phyloP scores from a whole-genome alignment of 2,113 vertebrate genomes.

The Gasterosteus nipponicus region DNA sequence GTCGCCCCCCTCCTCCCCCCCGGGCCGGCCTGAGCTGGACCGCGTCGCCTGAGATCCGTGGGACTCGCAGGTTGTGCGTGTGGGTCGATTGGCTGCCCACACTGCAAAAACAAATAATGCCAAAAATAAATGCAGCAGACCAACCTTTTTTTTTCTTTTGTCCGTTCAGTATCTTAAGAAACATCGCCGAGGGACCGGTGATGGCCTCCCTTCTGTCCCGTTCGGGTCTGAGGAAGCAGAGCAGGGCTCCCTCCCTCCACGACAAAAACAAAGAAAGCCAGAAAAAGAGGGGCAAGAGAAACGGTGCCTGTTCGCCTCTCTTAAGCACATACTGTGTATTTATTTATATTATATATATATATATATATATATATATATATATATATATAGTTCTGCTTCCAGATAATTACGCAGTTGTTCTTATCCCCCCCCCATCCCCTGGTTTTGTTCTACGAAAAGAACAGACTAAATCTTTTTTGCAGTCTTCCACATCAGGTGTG shows the following conservation, averaged over 20 bases:
- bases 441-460: constrained; percentile 82
- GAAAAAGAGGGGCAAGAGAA: constrained; percentile 54
- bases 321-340: constrained; percentile 1
- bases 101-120: constrained; percentile 77
- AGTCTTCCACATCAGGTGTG: constrained; percentile 75
- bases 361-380: not conserved
- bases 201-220: constrained; percentile 45
- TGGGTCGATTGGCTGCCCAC: constrained; percentile 33
- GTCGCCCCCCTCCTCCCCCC: not conserved
- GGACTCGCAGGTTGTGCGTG: constrained; percentile 19
- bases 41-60: constrained; percentile 6
- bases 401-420: constrained; percentile 79
- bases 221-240: constrained; percentile 62
- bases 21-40: constrained; percentile 10
- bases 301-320: constrained; percentile 61
- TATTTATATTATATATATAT: not conserved
- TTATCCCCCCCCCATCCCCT: constrained; percentile 38
- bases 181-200: constrained; percentile 29
- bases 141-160: constrained; percentile 66
- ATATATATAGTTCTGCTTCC: constrained; percentile 56
- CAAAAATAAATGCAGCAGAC: constrained; percentile 53
- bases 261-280: constrained; percentile 48
- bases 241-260: constrained; percentile 28
- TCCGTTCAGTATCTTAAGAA: constrained; percentile 16
- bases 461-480: constrained; percentile 39